Percentiles rank a stretch among this genome's conserved stretches.
Evolutionary conservation across 64 coral and sea anemone species (phyloP).

Genomic region (Stichodactyla helianthus): DNA sequence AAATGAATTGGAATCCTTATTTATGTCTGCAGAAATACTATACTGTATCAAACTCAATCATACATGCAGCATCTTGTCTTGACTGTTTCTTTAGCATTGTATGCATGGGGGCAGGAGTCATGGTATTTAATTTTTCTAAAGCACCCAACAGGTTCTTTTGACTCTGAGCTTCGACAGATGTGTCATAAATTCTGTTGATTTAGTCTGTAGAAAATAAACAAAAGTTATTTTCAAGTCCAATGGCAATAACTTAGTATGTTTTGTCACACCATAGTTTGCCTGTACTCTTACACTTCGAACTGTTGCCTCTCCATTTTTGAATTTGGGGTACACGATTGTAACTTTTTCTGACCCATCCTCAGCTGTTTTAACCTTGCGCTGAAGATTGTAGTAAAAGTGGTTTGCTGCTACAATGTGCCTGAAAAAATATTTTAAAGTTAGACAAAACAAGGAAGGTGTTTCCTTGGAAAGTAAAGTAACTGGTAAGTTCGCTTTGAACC

Average conservation of each 20-base stretch:
- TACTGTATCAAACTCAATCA: conserved; percentile 6
- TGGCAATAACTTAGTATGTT: background rate
- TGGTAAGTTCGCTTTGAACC: conserved; percentile 25
- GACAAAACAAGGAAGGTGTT: background rate
- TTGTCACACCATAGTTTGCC: conserved; percentile 38
- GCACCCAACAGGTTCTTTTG: conserved; percentile 8
- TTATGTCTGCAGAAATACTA: background rate
- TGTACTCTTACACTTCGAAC: conserved; percentile 20
- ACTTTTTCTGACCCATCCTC: conserved; percentile 40
- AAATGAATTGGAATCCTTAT: background rate
- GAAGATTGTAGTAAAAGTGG: conserved; percentile 30
- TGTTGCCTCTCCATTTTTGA: conserved; percentile 14
- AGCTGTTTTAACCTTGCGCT: conserved; percentile 7
- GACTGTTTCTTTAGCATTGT: conserved; percentile 38
- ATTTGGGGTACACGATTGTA: conserved; percentile 29
- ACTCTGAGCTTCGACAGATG: conserved; percentile 22
- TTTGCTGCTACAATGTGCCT: conserved; percentile 36
- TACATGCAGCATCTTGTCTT: background rate
- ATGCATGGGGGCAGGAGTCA: conserved; percentile 37
- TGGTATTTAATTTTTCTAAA: conserved; percentile 16
- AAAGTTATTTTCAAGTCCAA: background rate
- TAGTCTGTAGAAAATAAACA: conserved; percentile 25
- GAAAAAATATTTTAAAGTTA: conserved; percentile 8
- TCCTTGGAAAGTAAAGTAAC: no score
- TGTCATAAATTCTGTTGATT: conserved; percentile 30